Evolutionary conservation across 2,113 vertebrate species (phyloP).

Genomic region (Campylorhamphus procurvoides): DNA sequence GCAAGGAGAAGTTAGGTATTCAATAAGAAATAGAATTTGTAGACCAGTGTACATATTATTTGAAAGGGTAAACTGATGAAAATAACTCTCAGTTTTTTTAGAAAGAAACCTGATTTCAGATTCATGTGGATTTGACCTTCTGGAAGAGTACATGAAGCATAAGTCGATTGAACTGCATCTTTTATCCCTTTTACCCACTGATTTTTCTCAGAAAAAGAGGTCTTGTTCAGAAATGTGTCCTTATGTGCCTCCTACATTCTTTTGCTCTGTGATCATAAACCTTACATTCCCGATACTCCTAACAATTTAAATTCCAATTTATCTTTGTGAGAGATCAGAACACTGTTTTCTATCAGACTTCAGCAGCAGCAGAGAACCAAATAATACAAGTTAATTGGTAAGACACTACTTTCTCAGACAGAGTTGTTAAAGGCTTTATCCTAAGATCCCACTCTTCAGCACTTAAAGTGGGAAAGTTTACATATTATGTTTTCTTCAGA

Average conservation of each 20-base stretch:
- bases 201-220: not conserved
- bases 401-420: not conserved
- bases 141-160: not conserved
- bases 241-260: not conserved
- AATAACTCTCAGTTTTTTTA: not conserved
- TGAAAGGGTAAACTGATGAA: not conserved
- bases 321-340: not conserved
- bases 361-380: not conserved
- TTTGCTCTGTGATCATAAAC: not conserved
- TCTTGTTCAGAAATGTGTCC: not conserved
- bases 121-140: not conserved
- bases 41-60: not conserved
- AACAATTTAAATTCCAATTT: slow-evolving; percentile 16
- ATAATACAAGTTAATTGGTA: not conserved
- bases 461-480: not conserved
- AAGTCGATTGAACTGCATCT: not conserved
- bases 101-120: not conserved
- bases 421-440: not conserved
- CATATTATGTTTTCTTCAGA: not conserved
- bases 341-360: not conserved
- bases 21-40: not conserved
- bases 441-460: not conserved
- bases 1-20: not conserved
- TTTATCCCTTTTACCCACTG: not conserved
- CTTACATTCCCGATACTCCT: not conserved